These are phyloP conservation scores for Galbula dea DNA, from an alignment of 2,113 vertebrate species.

Conservation along the genomic window DNA sequence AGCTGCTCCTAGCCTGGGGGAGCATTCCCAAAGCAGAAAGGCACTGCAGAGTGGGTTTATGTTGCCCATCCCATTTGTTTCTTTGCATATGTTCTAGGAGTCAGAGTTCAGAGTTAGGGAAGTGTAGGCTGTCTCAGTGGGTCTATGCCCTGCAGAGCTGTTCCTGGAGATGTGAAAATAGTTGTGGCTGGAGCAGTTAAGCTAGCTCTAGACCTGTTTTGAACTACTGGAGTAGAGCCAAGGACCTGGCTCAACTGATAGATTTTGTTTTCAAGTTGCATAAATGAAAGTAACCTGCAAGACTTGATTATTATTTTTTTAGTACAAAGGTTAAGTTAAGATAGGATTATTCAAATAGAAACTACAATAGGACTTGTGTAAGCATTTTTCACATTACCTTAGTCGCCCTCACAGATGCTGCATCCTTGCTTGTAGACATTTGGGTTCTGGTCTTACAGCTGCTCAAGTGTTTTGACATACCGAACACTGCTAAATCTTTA, in stretches of 20 bases:
- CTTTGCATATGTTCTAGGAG: background rate
- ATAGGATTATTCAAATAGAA: slow-evolving; percentile 16
- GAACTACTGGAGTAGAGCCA: background rate
- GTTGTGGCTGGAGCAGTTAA: slow-evolving; percentile 10
- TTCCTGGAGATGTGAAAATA: slow-evolving; percentile 19
- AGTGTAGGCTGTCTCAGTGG: background rate
- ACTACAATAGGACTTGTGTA: background rate
- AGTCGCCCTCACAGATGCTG: background rate
- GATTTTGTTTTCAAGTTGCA: slow-evolving; percentile 48
- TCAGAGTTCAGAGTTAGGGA: background rate
- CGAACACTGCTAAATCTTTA: background rate
- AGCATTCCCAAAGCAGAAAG: background rate
- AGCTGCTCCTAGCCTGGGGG: background rate
- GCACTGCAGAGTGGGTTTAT: background rate
- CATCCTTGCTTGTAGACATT: background rate
- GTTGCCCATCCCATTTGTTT: background rate
- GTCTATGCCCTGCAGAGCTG: background rate
- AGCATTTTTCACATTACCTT: background rate
- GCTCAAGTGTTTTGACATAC: background rate
- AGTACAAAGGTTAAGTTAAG: background rate
- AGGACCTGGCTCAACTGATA: slow-evolving; percentile 47
- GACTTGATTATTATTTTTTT: slow-evolving; percentile 3
- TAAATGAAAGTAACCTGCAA: slow-evolving; percentile 1
- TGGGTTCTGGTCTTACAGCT: background rate
- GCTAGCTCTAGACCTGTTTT: slow-evolving; percentile 17